Conservation (phyloP, 2,888 invertebrate genomes). For the Pristionchus entomophagus region DNA sequence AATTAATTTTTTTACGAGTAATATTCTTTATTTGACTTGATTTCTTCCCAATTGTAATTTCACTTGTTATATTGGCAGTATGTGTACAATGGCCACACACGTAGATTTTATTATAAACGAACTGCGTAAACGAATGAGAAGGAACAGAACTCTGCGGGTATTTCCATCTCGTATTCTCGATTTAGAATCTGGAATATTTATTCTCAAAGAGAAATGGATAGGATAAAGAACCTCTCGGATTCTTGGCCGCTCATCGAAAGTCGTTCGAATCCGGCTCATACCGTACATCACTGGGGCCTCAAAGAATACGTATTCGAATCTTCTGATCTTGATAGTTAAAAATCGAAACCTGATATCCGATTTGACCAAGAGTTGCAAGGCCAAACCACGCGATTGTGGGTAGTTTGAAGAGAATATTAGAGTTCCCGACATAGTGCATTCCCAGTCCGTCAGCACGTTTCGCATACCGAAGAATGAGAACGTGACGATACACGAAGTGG, state of each 20-base stretch:
- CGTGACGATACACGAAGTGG: constrained; percentile 11
- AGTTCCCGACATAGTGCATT: background rate
- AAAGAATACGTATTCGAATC: too few species aligned
- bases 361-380: background rate
- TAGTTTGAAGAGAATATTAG: background rate
- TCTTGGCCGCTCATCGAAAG: background rate
- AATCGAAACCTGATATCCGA: background rate
- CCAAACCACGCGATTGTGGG: background rate
- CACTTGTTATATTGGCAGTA: too few species aligned
- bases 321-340: background rate
- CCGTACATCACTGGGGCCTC: background rate
- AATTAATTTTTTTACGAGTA: too few species aligned
- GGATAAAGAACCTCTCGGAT: background rate
- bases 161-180: background rate
- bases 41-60: too few species aligned
- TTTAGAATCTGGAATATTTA: background rate
- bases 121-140: constrained; percentile 15
- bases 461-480: background rate
- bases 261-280: background rate
- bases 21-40: too few species aligned
- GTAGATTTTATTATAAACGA: too few species aligned
- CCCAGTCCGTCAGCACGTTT: too few species aligned
- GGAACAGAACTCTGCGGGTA: constrained; percentile 1
- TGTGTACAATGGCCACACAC: too few species aligned
- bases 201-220: too few species aligned